These are phyloP conservation scores for Pentamera pediparva DNA, from an alignment of 53 echinoderm and acorn worm species.

Conservation along the genomic window DNA sequence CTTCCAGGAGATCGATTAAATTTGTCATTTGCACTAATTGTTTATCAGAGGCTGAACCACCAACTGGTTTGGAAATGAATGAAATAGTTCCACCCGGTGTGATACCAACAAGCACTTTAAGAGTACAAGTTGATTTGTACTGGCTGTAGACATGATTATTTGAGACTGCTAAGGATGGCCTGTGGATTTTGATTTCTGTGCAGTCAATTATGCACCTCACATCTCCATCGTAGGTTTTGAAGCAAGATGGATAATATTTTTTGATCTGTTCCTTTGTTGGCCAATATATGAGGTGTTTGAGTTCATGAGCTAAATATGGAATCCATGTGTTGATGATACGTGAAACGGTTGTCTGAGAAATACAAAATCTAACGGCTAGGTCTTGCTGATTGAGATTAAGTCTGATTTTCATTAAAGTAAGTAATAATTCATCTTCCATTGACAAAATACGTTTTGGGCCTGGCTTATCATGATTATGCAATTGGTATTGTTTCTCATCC, in stretches of 20 bases:
- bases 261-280: constrained; percentile 43
- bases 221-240: constrained; percentile 38
- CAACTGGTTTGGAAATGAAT: constrained; percentile 34
- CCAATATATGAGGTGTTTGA: constrained; percentile 54
- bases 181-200: constrained; percentile 54
- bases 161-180: constrained; percentile 46
- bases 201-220: constrained; percentile 64
- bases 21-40: constrained; percentile 53
- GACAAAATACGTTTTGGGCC: too few relatives aligned
- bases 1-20: constrained; percentile 38
- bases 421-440: too few relatives aligned
- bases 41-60: constrained; percentile 58
- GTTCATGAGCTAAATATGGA: constrained; percentile 40
- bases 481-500: too few relatives aligned
- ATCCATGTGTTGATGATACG: too few relatives aligned
- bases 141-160: constrained; percentile 57
- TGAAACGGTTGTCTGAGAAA: too few relatives aligned
- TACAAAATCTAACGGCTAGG: too few relatives aligned
- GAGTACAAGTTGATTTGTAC: constrained; percentile 52
- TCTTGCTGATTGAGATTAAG: too few relatives aligned
- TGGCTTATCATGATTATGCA: too few relatives aligned
- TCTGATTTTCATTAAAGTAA: too few relatives aligned
- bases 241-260: constrained; percentile 53
- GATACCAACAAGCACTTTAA: constrained; percentile 57
- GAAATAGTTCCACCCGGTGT: constrained; percentile 56